Conservation (phyloP, 2,888 invertebrate genomes). For the Eumacrocentrus americanus region DNA sequence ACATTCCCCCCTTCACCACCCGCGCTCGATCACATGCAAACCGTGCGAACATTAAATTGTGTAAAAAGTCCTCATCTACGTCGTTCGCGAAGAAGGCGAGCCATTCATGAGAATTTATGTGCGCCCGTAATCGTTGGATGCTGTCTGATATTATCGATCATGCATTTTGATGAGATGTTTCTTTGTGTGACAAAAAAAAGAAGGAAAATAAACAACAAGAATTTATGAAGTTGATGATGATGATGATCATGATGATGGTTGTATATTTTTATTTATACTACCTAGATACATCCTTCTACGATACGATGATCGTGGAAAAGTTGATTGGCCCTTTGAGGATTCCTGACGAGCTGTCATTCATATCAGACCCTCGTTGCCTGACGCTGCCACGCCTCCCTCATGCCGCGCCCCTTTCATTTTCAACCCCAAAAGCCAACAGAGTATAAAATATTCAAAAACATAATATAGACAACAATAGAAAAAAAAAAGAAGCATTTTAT, state of each 20-base stretch:
- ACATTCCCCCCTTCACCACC: not conserved
- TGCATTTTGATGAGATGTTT: constrained; percentile 21
- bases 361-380: not conserved
- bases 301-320: not conserved
- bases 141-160: constrained; percentile 32
- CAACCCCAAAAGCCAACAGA: constrained; percentile 10
- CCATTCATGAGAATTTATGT: constrained; percentile 35
- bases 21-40: not conserved
- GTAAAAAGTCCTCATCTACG: not conserved
- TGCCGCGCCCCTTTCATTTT: constrained; percentile 4
- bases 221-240: too few species aligned
- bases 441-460: not conserved
- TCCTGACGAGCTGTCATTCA: constrained; percentile 2
- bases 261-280: constrained; percentile 1
- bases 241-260: not conserved
- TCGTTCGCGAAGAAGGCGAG: constrained; percentile 33
- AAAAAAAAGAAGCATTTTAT: not conserved
- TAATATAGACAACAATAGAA: not conserved
- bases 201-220: not conserved
- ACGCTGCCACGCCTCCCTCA: constrained; percentile 6
- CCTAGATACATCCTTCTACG: too few species aligned
- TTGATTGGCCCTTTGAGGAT: constrained; percentile 7
- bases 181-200: not conserved
- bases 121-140: constrained; percentile 32
- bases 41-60: constrained; percentile 2